phyloP scores from a whole-genome alignment of 2,888 invertebrate genomes.

The Atrina japonica region DNA sequence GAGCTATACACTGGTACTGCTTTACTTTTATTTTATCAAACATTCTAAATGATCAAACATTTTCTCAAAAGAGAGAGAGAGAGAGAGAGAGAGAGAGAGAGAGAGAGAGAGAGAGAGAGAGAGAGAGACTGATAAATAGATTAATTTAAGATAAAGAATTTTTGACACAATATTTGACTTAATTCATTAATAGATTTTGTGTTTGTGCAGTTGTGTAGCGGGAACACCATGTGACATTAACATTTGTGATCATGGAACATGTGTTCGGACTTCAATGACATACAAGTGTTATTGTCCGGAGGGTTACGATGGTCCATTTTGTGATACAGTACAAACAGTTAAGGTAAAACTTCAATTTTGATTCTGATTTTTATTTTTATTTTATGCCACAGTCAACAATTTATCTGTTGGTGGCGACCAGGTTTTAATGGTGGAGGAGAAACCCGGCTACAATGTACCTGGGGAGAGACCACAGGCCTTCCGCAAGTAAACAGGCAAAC shows the following conservation, averaged over 20 bases:
- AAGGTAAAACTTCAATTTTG: neutral
- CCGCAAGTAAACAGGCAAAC: too few species aligned
- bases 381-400: neutral
- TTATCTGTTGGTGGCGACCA: too few species aligned
- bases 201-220: conserved; percentile 22
- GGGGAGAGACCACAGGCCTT: too few species aligned
- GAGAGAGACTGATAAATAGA: too few species aligned
- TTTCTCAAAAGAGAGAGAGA: too few species aligned
- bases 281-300: conserved; percentile 34
- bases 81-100: too few species aligned
- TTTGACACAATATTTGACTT: neutral
- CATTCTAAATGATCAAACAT: neutral
- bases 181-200: neutral
- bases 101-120: too few species aligned
- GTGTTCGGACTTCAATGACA: conserved; percentile 25
- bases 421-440: too few species aligned
- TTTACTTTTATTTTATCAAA: neutral
- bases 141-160: too few species aligned
- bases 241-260: conserved; percentile 37
- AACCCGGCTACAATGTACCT: too few species aligned
- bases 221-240: conserved; percentile 27
- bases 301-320: conserved; percentile 31
- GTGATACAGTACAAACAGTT: conserved; percentile 7
- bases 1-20: too few species aligned
- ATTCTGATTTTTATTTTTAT: neutral